Evolutionary conservation across 2,113 vertebrate species (phyloP).

Genomic region (Tenrec ecaudatus): DNA sequence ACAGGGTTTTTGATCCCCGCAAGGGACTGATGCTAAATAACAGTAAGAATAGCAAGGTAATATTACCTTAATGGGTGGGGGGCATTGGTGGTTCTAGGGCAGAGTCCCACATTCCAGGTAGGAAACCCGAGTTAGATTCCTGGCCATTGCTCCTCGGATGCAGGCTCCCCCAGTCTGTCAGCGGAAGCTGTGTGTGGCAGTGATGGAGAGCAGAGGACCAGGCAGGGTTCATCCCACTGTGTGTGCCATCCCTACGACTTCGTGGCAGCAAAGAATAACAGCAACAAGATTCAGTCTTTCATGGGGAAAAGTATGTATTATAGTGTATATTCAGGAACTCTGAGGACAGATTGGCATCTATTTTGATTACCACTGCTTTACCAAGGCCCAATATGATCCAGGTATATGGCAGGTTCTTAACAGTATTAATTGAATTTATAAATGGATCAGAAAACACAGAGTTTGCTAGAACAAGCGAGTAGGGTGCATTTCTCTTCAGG

Average conservation of each 20-base stretch:
- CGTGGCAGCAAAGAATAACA: not conserved
- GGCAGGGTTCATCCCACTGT: not conserved
- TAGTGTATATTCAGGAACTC: not conserved
- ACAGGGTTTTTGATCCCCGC: not conserved
- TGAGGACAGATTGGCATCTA: not conserved
- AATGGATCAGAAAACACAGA: not conserved
- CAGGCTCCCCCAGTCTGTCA: not conserved
- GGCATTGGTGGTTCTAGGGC: not conserved
- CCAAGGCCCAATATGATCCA: not conserved
- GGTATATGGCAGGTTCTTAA: not conserved
- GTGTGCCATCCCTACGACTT: not conserved
- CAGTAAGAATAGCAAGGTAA: not conserved
- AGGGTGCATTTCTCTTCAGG: not conserved
- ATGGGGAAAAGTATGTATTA: not conserved
- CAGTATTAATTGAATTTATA: not conserved
- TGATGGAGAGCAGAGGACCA: not conserved
- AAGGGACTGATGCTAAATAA: not conserved
- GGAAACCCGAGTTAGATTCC: not conserved
- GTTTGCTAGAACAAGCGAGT: not conserved
- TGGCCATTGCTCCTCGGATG: not conserved
- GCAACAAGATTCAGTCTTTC: not conserved
- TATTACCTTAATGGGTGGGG: not conserved
- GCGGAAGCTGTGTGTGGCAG: not conserved
- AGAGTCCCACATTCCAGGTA: not conserved
- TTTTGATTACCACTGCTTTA: not conserved